Percentiles rank a stretch among this genome's conserved stretches.
Evolutionary conservation across 2,113 vertebrate species (phyloP).

Genomic region (Hippocampus guttulatus): DNA sequence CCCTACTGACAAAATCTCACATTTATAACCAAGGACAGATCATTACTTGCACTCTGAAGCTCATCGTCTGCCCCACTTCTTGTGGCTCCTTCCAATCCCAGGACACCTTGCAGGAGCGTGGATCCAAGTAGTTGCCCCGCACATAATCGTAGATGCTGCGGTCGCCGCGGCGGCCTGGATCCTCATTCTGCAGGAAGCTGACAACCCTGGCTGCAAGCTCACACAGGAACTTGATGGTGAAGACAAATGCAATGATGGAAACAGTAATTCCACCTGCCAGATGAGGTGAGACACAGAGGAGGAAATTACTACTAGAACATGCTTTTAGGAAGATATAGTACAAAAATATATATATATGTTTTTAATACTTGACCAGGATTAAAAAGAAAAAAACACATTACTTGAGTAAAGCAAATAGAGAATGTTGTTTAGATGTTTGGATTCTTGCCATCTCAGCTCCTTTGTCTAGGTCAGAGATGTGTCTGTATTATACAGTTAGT

Average conservation of each 20-base stretch:
- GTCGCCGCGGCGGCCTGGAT: slow-evolving; percentile 89
- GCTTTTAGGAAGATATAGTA: background rate
- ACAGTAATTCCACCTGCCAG: slow-evolving; percentile 92
- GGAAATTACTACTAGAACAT: background rate
- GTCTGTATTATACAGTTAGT: no score
- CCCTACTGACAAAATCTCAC: background rate
- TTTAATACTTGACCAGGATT: no score
- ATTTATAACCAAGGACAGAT: background rate
- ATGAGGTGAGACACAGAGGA: background rate
- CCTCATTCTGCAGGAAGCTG: slow-evolving; percentile 98
- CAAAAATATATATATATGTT: no score
- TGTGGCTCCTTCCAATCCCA: slow-evolving; percentile 99
- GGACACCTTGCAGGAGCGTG: slow-evolving; percentile 93
- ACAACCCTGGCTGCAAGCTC: slow-evolving; percentile 95
- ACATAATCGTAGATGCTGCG: slow-evolving; percentile 98
- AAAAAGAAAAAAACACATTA: no score
- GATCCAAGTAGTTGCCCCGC: slow-evolving; percentile 96
- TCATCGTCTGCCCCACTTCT: slow-evolving; percentile 98
- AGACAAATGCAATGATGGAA: slow-evolving; percentile 96
- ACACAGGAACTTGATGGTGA: slow-evolving; percentile 99
- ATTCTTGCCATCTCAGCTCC: no score
- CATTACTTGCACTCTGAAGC: slow-evolving; percentile 89
- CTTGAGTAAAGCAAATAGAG: no score
- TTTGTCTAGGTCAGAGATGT: no score
- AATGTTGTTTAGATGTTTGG: no score